phyloP scores from a whole-genome alignment of 2,113 vertebrate species.

The Nothoprocta pentlandii region DNA sequence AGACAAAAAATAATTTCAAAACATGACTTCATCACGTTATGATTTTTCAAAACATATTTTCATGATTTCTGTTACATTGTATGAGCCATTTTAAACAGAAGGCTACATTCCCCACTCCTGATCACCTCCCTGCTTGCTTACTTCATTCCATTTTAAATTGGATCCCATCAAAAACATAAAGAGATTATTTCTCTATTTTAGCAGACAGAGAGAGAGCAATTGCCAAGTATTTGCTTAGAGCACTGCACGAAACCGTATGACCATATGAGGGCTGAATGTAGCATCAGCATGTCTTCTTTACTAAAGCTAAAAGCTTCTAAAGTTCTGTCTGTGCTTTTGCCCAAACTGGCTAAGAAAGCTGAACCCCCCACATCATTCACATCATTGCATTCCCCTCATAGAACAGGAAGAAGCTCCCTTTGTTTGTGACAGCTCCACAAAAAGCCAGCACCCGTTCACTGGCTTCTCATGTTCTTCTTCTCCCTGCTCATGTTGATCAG shows the following conservation, averaged over 20 bases:
- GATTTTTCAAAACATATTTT: background rate
- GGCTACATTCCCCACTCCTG: background rate
- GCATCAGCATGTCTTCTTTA: background rate
- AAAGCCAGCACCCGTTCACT: background rate
- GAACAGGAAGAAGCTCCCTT: background rate
- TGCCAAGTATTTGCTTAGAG: background rate
- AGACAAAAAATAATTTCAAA: background rate
- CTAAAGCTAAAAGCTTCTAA: background rate
- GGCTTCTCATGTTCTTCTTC: background rate
- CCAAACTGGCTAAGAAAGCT: background rate
- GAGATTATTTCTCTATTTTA: background rate
- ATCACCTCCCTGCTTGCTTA: background rate
- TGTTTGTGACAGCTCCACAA: background rate
- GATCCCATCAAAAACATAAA: background rate
- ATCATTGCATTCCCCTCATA: background rate
- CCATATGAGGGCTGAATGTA: background rate
- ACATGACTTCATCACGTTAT: background rate
- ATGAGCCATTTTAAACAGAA: background rate
- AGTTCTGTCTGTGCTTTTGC: background rate
- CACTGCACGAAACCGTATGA: background rate
- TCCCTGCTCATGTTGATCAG: background rate
- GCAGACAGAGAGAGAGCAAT: background rate
- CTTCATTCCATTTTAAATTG: constrained; percentile 7
- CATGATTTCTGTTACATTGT: background rate
- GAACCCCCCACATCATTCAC: background rate